phyloP scores from a whole-genome alignment of 2,888 invertebrate species.

The Hermaeophaga mercurialis region DNA sequence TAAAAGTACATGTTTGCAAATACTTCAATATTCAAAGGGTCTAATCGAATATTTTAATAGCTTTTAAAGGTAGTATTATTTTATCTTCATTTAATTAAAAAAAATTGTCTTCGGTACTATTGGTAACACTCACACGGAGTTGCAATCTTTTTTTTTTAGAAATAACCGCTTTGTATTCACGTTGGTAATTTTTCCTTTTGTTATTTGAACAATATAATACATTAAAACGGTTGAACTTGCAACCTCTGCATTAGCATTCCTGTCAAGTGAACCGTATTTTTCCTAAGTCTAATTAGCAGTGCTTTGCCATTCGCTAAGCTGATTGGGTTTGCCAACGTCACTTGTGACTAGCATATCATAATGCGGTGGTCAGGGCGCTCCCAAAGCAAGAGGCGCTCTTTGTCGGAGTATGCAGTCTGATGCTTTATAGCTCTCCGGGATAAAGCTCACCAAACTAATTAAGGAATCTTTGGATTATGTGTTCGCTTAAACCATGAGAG shows the following conservation, averaged over 20 bases:
- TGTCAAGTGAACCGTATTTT: neutral
- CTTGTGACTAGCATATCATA: slow-evolving; percentile 11
- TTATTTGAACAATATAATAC: too few species aligned
- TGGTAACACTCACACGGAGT: too few species aligned
- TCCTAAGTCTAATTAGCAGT: neutral
- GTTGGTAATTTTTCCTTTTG: too few species aligned
- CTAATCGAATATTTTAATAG: too few species aligned
- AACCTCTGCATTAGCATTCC: neutral
- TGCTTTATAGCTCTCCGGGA: slow-evolving; percentile 12
- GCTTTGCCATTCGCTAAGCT: neutral
- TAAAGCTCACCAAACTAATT: slow-evolving; percentile 36
- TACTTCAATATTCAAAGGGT: too few species aligned
- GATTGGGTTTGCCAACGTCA: slow-evolving; percentile 8
- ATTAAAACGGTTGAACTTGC: too few species aligned
- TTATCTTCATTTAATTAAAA: too few species aligned
- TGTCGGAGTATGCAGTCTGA: slow-evolving; percentile 2
- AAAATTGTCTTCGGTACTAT: too few species aligned
- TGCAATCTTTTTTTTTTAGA: too few species aligned
- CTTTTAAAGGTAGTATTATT: too few species aligned
- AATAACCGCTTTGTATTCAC: too few species aligned
- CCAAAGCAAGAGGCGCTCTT: neutral
- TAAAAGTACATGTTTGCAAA: too few species aligned
- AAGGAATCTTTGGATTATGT: slow-evolving; percentile 36
- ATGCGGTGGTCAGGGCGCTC: neutral
- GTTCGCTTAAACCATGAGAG: slow-evolving; percentile 34